Conservation (phyloP, 2,797 vertebrate species). For the Poeciliopsis infans region DNA sequence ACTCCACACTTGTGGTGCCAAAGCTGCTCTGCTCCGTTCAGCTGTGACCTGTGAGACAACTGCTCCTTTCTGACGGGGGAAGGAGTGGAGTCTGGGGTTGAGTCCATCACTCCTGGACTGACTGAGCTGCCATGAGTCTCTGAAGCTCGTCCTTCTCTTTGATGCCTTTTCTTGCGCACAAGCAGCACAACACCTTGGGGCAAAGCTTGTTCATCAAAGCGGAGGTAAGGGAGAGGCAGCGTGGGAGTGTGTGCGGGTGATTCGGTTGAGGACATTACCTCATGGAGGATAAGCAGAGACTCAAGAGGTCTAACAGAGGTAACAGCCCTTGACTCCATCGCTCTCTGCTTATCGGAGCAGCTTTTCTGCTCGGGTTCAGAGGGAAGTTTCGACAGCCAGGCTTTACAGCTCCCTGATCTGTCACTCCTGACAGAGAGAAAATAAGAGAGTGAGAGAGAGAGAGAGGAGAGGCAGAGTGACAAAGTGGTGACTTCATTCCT, state of each 20-base stretch:
- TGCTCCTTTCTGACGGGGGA: constrained; percentile 58
- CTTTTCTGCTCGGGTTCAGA: constrained; percentile 73
- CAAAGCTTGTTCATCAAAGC: constrained; percentile 37
- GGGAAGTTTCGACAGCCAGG: constrained; percentile 83
- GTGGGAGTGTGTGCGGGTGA: constrained; percentile 49
- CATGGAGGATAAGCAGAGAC: constrained; percentile 68
- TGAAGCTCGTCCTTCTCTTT: constrained; percentile 28
- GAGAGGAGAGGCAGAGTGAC: constrained; percentile 54
- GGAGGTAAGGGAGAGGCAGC: constrained; percentile 54
- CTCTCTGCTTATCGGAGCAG: constrained; percentile 70
- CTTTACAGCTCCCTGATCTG: constrained; percentile 66
- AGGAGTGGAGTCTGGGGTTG: constrained; percentile 41
- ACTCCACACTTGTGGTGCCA: constrained; percentile 65
- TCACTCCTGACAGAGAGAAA: constrained; percentile 55
- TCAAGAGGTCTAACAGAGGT: constrained; percentile 69
- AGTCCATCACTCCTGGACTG: constrained; percentile 49
- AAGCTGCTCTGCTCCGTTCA: constrained; percentile 58
- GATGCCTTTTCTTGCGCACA: constrained; percentile 24
- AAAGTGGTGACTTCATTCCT: constrained; percentile 81
- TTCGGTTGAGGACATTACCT: constrained; percentile 73
- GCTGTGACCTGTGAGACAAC: constrained; percentile 69
- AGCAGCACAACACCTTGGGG: constrained; percentile 36
- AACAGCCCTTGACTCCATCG: constrained; percentile 63
- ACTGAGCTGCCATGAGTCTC: constrained; percentile 19
- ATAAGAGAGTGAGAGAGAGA: constrained; percentile 49